Percentiles rank a stretch among this genome's conserved stretches.
Evolutionary conservation across 2,888 invertebrate species (phyloP).

Genomic region (Andricus curvator): DNA sequence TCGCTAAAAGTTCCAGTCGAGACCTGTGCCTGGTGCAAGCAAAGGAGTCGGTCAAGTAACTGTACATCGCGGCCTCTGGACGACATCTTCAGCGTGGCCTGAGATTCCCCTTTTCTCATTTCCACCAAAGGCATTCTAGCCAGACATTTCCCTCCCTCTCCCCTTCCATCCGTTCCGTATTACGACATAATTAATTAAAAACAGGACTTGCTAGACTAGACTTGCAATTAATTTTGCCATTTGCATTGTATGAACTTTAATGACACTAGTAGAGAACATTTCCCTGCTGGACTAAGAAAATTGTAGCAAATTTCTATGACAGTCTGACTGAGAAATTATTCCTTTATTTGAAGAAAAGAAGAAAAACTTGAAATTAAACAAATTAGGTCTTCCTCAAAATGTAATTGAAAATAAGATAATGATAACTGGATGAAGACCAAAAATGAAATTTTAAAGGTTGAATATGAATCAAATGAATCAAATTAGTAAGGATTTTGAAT

Average conservation of each 20-base stretch:
- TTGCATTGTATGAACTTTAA: neutral
- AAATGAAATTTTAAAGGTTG: no score
- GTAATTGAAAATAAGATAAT: no score
- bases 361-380: no score
- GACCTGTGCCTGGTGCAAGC: slow-evolving; percentile 47
- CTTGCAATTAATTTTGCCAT: neutral
- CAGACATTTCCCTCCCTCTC: slow-evolving; percentile 8
- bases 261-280: neutral
- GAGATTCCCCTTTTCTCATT: slow-evolving; percentile 45
- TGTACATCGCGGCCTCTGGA: slow-evolving; percentile 75
- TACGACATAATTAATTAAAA: slow-evolving; percentile 1
- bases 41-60: slow-evolving; percentile 77
- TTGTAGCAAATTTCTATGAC: neutral
- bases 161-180: neutral
- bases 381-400: no score
- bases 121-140: slow-evolving; percentile 19
- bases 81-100: slow-evolving; percentile 70
- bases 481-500: no score
- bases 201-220: neutral
- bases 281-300: neutral
- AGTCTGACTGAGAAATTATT: neutral
- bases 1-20: slow-evolving; percentile 37
- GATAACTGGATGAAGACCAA: no score
- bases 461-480: no score
- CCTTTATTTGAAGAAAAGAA: no score